Evolutionary conservation across 1,140 invertebrate genomes (phyloP).

Genomic region (Listronotus oregonensis): DNA sequence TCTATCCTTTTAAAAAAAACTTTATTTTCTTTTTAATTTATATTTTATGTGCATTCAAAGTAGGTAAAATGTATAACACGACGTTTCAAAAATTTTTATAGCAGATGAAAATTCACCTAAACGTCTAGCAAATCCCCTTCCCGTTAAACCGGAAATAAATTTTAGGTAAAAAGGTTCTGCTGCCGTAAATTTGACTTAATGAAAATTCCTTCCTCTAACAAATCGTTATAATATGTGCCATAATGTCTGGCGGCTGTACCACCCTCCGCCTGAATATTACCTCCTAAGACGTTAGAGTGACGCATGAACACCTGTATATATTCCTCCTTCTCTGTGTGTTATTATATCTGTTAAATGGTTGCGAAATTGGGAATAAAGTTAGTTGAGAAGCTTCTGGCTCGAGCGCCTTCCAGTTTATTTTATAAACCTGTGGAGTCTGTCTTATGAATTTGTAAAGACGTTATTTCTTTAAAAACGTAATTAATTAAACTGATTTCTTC

Average conservation of each 20-base stretch:
- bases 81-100: slow-evolving; percentile 30
- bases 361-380: no score
- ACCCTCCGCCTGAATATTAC: slow-evolving; percentile 29
- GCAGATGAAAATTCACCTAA: slow-evolving; percentile 36
- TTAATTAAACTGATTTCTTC: no score
- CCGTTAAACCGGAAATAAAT: slow-evolving; percentile 40
- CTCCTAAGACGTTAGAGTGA: slow-evolving; percentile 33
- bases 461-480: no score
- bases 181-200: slow-evolving; percentile 40
- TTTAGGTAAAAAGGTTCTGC: slow-evolving; percentile 37
- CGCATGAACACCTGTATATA: slow-evolving; percentile 38
- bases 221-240: slow-evolving; percentile 42
- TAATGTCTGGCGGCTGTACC: slow-evolving; percentile 27
- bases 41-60: slow-evolving; percentile 25
- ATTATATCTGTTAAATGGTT: slow-evolving; percentile 1
- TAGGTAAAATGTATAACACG: slow-evolving; percentile 21
- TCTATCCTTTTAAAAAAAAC: no score
- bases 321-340: neutral
- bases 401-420: no score
- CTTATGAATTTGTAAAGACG: no score
- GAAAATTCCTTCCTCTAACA: slow-evolving; percentile 41
- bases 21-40: no score
- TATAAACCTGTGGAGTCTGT: no score
- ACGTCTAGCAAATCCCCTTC: slow-evolving; percentile 33
- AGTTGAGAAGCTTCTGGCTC: no score